Base-by-base conservation (phyloP, 2,113 vertebrate species). In the Geococcyx californianus region DNA sequence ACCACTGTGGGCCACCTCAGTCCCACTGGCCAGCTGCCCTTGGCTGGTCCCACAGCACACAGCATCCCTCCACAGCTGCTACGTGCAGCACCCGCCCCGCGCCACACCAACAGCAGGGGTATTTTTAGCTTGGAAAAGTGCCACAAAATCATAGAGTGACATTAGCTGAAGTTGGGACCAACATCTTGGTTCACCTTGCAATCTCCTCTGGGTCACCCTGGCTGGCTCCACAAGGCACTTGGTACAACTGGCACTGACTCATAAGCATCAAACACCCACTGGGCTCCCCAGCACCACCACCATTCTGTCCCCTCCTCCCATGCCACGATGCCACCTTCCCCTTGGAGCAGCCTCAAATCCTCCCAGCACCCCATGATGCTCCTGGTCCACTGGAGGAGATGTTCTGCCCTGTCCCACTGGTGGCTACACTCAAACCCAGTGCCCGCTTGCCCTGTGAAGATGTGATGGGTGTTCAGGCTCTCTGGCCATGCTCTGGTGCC, bases 101-200 rank as follows among this genome's bases (percentile, higher is more conserved):
- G 11, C 93, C 24, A 16, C 73, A 79, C 75, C 87, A 34, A 20
- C 77, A 66, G 5, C 72, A 15, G 79, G 95, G 64, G 78, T 96
- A 97, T 97, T 97, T 97, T 97, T 96, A 97, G 97, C 95, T 84
- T 95, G 93, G 95, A 97, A 82, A 63, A 76, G 45, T 0, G 86
- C 94, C 96, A 97, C 54, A 33, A 31, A 78, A 84, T 58, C 67
- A 16, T 7, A 63, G 55, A 90, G 72, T 2, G 9, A 91, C 86
- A 63, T 87, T 90, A 84, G 28, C 68, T 55, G 59, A 89, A 95
- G 80, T 51, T 54, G 75, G 73, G 93, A 91, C 82, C 52, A 17
- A 7, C 0, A 11, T 52, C 88, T 92, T 8, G 0, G 59, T 84
- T 96, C 96, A 85, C 93, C 84, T 95, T 94, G 89, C 74, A 34